Evolutionary conservation across 2,888 invertebrate species (phyloP).

Genomic region (Cecidostiba fungosa): DNA sequence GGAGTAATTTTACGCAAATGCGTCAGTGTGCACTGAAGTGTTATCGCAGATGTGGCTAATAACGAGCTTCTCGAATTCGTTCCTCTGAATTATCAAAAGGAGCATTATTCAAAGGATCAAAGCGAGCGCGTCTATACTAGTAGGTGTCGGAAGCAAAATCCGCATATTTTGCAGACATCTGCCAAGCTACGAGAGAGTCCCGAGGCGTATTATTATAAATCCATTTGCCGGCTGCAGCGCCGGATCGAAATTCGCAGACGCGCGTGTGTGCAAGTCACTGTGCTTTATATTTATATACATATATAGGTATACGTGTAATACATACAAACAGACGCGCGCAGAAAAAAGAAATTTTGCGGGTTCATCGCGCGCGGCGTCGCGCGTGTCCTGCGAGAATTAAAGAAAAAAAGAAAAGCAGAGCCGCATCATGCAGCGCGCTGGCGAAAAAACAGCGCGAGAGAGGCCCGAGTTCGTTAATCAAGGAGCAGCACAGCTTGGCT

Average conservation of each 20-base stretch:
- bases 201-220: slow-evolving; percentile 45
- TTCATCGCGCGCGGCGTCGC: slow-evolving; percentile 10
- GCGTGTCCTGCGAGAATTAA: background rate
- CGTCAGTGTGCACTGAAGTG: background rate
- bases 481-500: slow-evolving; percentile 20
- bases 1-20: background rate
- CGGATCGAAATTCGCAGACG: slow-evolving; percentile 35
- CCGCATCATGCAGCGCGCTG: background rate
- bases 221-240: slow-evolving; percentile 18
- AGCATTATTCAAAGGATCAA: no score
- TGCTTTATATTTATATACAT: background rate
- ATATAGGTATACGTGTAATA: background rate
- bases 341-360: slow-evolving; percentile 29
- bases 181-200: background rate
- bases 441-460: slow-evolving; percentile 5
- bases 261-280: slow-evolving; percentile 58
- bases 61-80: background rate
- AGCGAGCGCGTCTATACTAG: background rate
- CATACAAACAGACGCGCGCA: background rate
- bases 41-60: background rate
- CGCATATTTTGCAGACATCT: background rate
- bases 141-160: background rate
- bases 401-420: background rate
- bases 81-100: background rate
- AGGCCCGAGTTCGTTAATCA: slow-evolving; percentile 57